A percentile compares a stretch with the other conserved stretches of the same genome.
These are phyloP conservation scores for Porites lutea DNA, from an alignment of 64 coral and sea anemone species.

Conservation along the genomic window DNA sequence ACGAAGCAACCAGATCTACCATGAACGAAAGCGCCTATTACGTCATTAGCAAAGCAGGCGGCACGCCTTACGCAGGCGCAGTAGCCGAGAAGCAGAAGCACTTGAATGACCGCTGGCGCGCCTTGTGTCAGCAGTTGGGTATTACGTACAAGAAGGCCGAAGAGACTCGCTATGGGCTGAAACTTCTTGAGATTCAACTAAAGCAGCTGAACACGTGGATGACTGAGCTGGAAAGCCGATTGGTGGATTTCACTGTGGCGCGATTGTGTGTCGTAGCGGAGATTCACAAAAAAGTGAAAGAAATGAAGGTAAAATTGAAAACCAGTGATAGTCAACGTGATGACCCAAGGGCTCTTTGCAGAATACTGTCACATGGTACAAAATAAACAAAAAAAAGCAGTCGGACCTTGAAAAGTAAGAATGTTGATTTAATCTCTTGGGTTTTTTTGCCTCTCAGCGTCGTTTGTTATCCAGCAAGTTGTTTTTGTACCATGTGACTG, in stretches of 20 bases:
- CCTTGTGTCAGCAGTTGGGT: slow-evolving; percentile 94
- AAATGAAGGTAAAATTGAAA: slow-evolving; percentile 78
- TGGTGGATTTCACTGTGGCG: slow-evolving; percentile 53
- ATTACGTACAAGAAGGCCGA: slow-evolving; percentile 99
- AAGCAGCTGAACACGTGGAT: slow-evolving; percentile 97
- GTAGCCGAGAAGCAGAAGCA: slow-evolving; percentile 80
- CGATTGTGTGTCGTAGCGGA: slow-evolving; percentile 77
- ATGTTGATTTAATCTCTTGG: no score
- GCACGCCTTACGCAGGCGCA: slow-evolving; percentile 68
- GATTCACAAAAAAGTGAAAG: slow-evolving; percentile 71
- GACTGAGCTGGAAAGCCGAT: slow-evolving; percentile 73
- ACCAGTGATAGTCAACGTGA: neutral
- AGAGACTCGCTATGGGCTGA: slow-evolving; percentile 91
- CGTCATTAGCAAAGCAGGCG: slow-evolving; percentile 82
- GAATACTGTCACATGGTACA: no score
- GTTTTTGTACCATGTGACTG: no score
- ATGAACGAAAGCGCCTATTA: slow-evolving; percentile 93
- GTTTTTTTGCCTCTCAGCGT: no score
- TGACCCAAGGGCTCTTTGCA: no score
- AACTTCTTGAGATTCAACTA: slow-evolving; percentile 89
- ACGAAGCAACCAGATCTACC: slow-evolving; percentile 71
- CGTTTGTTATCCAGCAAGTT: no score
- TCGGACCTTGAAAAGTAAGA: no score
- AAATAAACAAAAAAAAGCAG: no score
- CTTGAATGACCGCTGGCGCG: slow-evolving; percentile 95